Conservation (phyloP, 2,888 invertebrate species). For the Erannis defoliaria region DNA sequence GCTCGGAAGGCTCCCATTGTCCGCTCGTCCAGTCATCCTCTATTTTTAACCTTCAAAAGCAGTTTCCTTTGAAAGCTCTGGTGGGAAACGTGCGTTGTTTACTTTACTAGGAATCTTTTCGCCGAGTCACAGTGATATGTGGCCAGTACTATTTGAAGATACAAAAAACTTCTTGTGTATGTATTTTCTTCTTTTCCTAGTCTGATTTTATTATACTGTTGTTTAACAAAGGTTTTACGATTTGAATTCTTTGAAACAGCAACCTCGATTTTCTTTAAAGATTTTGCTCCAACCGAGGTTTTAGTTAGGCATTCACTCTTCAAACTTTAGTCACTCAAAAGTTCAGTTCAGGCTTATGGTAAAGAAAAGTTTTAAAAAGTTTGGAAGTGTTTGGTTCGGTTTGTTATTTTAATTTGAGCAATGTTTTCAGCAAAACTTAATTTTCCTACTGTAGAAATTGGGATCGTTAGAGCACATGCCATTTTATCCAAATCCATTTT, state of each 20-base stretch:
- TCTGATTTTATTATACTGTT: neutral
- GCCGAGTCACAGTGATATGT: conserved; percentile 23
- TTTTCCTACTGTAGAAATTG: neutral
- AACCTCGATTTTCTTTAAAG: conserved; percentile 24
- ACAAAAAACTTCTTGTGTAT: conserved; percentile 3
- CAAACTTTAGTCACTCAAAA: conserved; percentile 32
- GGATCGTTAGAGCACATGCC: neutral
- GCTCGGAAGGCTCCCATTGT: conserved; percentile 68
- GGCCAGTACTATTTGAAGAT: conserved; percentile 8
- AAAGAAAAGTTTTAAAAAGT: conserved; percentile 30
- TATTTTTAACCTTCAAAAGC: conserved; percentile 62
- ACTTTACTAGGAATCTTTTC: conserved; percentile 31
- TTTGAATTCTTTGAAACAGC: conserved; percentile 21
- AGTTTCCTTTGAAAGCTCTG: conserved; percentile 45
- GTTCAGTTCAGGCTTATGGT: conserved; percentile 28
- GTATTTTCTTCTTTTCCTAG: conserved; percentile 5
- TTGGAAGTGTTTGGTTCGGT: conserved; percentile 14
- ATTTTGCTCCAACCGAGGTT: conserved; percentile 14
- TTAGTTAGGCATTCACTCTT: conserved; percentile 31
- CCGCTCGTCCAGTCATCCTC: conserved; percentile 60
- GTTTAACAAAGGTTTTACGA: conserved; percentile 23
- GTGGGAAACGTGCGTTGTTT: conserved; percentile 39
- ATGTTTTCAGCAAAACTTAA: neutral
- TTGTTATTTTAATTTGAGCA: conserved; percentile 16
- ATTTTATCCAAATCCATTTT: too few relatives aligned